Percentiles rank a stretch among this genome's conserved stretches.
These are phyloP conservation scores for Pristionchus entomophagus DNA, from an alignment of 2,888 invertebrate genomes.

Conservation along the genomic window DNA sequence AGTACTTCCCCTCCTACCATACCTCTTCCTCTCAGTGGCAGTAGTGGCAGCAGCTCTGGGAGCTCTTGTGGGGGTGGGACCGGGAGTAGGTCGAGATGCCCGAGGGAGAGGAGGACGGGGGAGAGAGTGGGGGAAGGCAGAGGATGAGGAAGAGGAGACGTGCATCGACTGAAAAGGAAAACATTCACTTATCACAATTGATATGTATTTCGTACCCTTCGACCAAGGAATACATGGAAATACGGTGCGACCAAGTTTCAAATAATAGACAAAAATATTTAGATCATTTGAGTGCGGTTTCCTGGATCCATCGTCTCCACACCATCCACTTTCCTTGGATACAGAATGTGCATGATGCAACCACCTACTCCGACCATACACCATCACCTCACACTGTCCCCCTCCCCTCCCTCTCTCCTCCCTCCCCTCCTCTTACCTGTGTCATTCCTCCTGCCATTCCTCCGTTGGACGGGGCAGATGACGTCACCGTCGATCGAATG, in stretches of 20 bases:
- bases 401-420: too few relatives aligned
- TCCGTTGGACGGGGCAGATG: constrained; percentile 31
- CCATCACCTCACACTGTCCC: too few relatives aligned
- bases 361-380: too few relatives aligned
- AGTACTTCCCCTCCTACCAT: neutral
- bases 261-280: too few relatives aligned
- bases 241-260: too few relatives aligned
- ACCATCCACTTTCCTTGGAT: too few relatives aligned
- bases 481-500: constrained; percentile 2
- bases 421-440: constrained; percentile 34
- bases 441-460: constrained; percentile 13
- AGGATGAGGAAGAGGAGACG: neutral
- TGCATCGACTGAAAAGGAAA: constrained; percentile 10
- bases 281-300: too few relatives aligned
- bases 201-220: too few relatives aligned
- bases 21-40: constrained; percentile 22
- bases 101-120: constrained; percentile 12
- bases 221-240: too few relatives aligned
- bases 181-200: neutral
- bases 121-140: constrained; percentile 10
- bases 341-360: too few relatives aligned
- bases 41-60: neutral
- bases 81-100: neutral
- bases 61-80: neutral
- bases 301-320: too few relatives aligned